Evolutionary conservation across 2,797 vertebrate genomes (phyloP), one percentile per base, ranked within the genome.

Genomic region (Mus caroli): DNA sequence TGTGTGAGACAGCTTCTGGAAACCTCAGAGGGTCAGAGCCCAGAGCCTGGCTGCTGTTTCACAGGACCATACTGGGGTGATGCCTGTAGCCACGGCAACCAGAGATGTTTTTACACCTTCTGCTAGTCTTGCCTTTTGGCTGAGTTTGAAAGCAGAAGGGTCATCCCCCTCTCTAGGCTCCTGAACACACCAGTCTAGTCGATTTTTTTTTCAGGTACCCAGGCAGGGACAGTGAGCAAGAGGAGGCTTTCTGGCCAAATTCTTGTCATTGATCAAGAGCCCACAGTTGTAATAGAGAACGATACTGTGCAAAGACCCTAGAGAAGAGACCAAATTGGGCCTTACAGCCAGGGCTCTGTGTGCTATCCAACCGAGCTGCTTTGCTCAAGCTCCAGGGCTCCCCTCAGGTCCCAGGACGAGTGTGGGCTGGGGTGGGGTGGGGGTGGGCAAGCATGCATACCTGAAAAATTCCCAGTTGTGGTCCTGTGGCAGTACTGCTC

Each of bases 41-140:
- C 46, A 60, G 90, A 54, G 34, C 17, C 46, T 0, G 9, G 82
- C 77, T 91, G 60, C 56, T 60, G 62, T n/a, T 91, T 93, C 4
- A 0, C 22, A 46, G 28, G 82, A 89, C 78, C 34, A 94, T 83
- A 50, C 17, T 19, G 9, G 77, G 50, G 86, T 54, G 88, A 94
- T 54, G 46, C 85, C 22, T 94, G 94, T 96, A 97, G 93, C 94
- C 94, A 94, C 12, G 9, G 94, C 94, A 97, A 96, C 90, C 0
- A 3, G 85, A 95, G 31, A 86, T 73, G n/a, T 19, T 91, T 94
- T 97, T 37, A 80, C 46, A 91, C 83, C 87, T 95, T 76, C 52
- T 52, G 75, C 34, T 0, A 5, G 84, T 60, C 64, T 94, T 6
- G 20, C 37, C 5, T 80, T 52, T 84, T 17, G 46, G 37, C 6